Conservation (phyloP, 1,140 invertebrate genomes). For the Macrobrachium rosenbergii region DNA sequence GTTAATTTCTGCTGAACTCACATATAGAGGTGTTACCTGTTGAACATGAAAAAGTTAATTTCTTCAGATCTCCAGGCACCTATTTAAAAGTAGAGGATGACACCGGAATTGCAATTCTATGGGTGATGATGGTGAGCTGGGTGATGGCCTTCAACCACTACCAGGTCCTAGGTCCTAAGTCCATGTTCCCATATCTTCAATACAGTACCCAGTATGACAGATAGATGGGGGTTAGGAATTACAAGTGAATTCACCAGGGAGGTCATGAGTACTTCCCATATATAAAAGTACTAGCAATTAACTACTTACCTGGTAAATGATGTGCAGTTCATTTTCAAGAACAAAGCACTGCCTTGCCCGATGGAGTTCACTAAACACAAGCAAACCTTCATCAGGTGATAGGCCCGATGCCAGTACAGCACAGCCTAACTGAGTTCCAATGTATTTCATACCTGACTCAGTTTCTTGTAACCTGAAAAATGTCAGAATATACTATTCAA, state of each 20-base stretch:
- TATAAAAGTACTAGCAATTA: neutral
- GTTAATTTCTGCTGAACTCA: conserved; percentile 57
- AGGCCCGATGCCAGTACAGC: conserved; percentile 94
- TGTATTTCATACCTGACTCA: conserved; percentile 68
- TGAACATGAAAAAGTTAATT: too few species aligned
- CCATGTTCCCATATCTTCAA: too few species aligned
- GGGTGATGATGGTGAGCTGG: too few species aligned
- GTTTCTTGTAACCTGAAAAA: conserved; percentile 39
- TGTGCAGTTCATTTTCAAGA: conserved; percentile 93
- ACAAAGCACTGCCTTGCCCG: conserved; percentile 91
- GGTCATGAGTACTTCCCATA: neutral
- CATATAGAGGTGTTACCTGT: conserved; percentile 66
- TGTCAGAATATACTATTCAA: neutral
- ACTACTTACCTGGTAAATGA: conserved; percentile 86
- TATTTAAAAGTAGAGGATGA: too few species aligned
- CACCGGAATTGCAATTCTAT: too few species aligned
- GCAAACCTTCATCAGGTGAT: conserved; percentile 90
- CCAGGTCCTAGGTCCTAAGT: too few species aligned
- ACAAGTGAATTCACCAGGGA: neutral
- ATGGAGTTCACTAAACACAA: conserved; percentile 90
- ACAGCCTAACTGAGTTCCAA: conserved; percentile 87
- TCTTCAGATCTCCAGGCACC: too few species aligned
- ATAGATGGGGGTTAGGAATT: too few species aligned
- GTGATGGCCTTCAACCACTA: too few species aligned
- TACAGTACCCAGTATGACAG: too few species aligned